These are phyloP conservation scores for Pangasianodon gigas DNA, from an alignment of 2,113 vertebrate genomes.

Conservation along the genomic window DNA sequence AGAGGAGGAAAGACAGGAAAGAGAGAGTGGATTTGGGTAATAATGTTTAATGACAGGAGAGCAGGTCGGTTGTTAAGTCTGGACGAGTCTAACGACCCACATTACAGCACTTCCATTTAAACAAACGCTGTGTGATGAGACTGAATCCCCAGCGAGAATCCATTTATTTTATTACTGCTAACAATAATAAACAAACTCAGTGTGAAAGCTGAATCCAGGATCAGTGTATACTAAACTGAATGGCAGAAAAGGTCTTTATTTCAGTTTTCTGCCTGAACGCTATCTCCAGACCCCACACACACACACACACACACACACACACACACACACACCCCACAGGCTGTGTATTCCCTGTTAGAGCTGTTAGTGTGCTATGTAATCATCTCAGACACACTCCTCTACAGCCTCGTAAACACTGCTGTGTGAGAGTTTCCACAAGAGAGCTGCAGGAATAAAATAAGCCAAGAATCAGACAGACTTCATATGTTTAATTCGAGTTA, in stretches of 20 bases:
- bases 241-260: not conserved
- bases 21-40: not conserved
- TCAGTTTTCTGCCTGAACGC: not conserved
- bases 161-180: too few relatives aligned
- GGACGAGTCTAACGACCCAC: not conserved
- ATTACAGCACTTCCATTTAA: not conserved
- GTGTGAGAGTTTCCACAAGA: not conserved
- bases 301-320: not conserved
- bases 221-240: not conserved
- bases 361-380: conserved; percentile 30
- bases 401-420: not conserved
- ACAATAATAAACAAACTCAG: not conserved
- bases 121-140: not conserved
- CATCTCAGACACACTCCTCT: conserved; percentile 10
- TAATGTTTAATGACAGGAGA: not conserved
- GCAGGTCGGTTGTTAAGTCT: not conserved
- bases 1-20: not conserved
- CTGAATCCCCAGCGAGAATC: not conserved
- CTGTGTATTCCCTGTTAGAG: not conserved
- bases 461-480: not conserved
- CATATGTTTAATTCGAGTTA: not conserved
- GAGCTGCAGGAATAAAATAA: not conserved
- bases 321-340: not conserved
- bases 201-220: not conserved
- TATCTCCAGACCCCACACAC: not conserved